These are phyloP conservation scores for Loriculus beryllinus DNA, from an alignment of 2,797 vertebrate genomes.

Conservation along the genomic window DNA sequence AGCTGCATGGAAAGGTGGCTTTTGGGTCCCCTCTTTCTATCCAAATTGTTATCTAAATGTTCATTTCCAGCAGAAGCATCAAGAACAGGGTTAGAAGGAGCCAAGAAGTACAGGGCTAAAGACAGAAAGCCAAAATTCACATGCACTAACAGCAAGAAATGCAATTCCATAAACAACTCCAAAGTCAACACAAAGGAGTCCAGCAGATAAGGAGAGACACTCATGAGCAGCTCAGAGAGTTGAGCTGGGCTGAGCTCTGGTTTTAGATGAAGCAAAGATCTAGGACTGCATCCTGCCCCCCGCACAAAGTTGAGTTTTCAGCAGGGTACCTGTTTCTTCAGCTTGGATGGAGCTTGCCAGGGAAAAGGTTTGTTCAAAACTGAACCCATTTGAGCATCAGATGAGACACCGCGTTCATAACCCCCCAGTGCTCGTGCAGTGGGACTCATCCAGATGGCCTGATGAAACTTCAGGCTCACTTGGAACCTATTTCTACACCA, in stretches of 20 bases:
- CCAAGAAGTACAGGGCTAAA: not conserved
- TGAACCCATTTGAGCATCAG: not conserved
- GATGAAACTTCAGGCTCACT: not conserved
- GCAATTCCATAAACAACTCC: not conserved
- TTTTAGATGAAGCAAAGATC: too few relatives aligned
- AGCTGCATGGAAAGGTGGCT: rapidly evolving
- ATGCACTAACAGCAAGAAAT: not conserved
- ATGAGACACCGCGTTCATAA: rapidly evolving
- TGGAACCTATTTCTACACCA: not conserved
- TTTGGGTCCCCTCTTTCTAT: not conserved
- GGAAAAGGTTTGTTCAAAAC: rapidly evolving
- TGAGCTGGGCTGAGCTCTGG: not conserved
- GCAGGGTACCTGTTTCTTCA: rapidly evolving
- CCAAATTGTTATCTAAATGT: rapidly evolving
- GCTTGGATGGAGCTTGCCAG: not conserved
- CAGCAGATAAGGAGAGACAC: not conserved
- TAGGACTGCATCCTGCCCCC: too few relatives aligned
- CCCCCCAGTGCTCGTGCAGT: not conserved
- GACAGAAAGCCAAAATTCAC: not conserved
- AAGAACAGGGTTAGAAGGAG: not conserved
- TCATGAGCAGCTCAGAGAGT: rapidly evolving
- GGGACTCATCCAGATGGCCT: not conserved
- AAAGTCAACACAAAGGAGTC: not conserved
- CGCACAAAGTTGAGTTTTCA: not conserved
- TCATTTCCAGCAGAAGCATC: not conserved